These are phyloP conservation scores for Iphiclides podalirius DNA, from an alignment of 2,888 invertebrate species.

Conservation along the genomic window DNA sequence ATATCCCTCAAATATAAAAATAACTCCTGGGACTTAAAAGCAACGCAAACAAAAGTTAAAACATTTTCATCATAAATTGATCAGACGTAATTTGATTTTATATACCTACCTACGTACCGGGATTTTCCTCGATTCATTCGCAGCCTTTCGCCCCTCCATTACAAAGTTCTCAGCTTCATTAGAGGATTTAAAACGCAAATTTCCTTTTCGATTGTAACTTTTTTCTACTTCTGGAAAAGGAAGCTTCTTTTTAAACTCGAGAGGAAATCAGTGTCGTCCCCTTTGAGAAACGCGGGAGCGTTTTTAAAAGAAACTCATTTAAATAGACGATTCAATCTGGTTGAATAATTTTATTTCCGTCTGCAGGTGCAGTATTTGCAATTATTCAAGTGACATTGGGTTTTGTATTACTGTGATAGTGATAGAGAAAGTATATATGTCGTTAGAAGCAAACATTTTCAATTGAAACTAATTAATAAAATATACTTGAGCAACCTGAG, in stretches of 20 bases:
- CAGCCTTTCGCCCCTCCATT: constrained; percentile 77
- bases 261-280: constrained; percentile 77
- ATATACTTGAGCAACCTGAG: too few relatives aligned
- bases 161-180: constrained; percentile 79
- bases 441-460: too few relatives aligned
- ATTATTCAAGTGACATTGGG: neutral
- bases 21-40: neutral
- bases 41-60: constrained; percentile 2
- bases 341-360: constrained; percentile 65
- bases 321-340: constrained; percentile 65
- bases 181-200: constrained; percentile 81
- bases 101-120: constrained; percentile 23
- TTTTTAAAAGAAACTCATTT: constrained; percentile 68
- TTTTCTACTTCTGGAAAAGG: constrained; percentile 76
- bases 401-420: neutral
- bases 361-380: constrained; percentile 26
- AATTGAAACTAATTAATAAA: too few relatives aligned
- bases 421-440: too few relatives aligned
- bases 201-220: constrained; percentile 80
- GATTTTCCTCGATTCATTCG: constrained; percentile 69
- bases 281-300: constrained; percentile 69
- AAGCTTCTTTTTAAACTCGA: constrained; percentile 71
- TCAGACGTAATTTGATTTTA: constrained; percentile 15
- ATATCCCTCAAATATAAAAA: too few relatives aligned
- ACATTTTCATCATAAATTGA: constrained; percentile 19